Base-by-base conservation (phyloP, 2,888 invertebrate species). In the Apantesis nais region DNA sequence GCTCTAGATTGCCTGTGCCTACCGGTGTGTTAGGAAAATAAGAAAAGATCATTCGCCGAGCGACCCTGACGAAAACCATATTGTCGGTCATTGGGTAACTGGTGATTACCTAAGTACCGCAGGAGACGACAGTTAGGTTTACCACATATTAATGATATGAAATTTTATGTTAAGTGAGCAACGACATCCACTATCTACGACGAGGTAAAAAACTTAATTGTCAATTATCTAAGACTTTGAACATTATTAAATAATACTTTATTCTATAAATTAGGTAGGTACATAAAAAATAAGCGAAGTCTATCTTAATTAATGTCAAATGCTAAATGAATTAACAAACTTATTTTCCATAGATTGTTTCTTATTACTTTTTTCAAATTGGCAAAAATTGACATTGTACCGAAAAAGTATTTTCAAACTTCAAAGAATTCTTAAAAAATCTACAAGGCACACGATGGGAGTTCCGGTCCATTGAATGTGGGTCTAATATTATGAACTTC, bases 381-480 rank as follows among this genome's bases (percentile, higher is more conserved):
- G 7, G 7, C 7, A 58, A 1, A 29, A 8, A 16, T 58, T 25
- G 29, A 29, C 11, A 29, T 58, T 16, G 5, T 58, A 29, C 29
- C 16, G 2, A 29, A 29, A 25, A 58, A 58, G 29, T 29, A 29
- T 29, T 14, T 29, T 25, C 7, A 25, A 25, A 29, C 29, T 58
- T 58, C 29, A 58, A 58, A 0, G 58, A 58, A 29, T 14, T 14
- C 16, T 1, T 25, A 29, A 58, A 25, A 58, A 25, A 25, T 14
- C 29, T 29, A 14, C 55, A 58, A 25, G 29, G 5, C 25, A 58
- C 55, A 55, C 25, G 29, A 29, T 58, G 29, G 25, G 16, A 29
- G 55, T 58, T 58, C 29, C 55, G 29, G 55, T 58, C 41, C 22
- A 62, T 39, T 62, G 62, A 62, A n/a, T 39, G n/a, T 62, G 25